Evolutionary conservation across 2,888 invertebrate species (phyloP), one percentile per base, ranked within the genome.

Genomic region (Trichogramma dendrolimi): DNA sequence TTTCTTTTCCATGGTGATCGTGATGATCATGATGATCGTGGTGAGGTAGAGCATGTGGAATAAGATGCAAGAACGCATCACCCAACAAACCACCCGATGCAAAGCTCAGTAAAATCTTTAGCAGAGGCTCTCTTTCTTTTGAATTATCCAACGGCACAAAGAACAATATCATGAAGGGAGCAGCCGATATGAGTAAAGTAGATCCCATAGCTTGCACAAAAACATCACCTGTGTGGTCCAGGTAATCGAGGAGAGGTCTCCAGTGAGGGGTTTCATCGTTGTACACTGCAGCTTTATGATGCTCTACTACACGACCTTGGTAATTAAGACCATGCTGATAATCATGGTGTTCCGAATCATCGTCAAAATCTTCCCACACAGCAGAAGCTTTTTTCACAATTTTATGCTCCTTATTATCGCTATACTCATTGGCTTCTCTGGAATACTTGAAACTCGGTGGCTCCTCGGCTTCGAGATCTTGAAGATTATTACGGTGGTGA

Each of bases 11-110:
- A 14, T 69, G 71, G 70, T 86, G 85, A 0, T 81, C 76, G 74
- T 90, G 87, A 7, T 80, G 77, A 71, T 86, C 85, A 64, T 79
- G 77, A 0, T 67, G 53, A 59, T 69, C 64, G 11, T 63, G 46
- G 61, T 85, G 83, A 0, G 87, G 85, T 41, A 89, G 85, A 53
- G 99, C 96, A 80, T 99, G 99, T 1, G 99, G 99, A 75, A 99
- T 99, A 67, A 99, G 83, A 81, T 99, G 99, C 5, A 99, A 84
- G 80, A 99, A 99, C 0, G 99, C 98, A 83, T 99, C 99, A 6
- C 99, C 99, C 0, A 99, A 83, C 10, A 99, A 84, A 52, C 99
- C 95, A 50, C 96, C 95, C 1, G 96, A 94, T 0, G 96, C 96
- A 80, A 96, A 96, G 11, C 94, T 93, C 52, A 96, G 80, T 54